Evolutionary conservation across 1,140 invertebrate species (phyloP), one percentile per base, ranked within the genome.

Genomic region (Nebria ingens): DNA sequence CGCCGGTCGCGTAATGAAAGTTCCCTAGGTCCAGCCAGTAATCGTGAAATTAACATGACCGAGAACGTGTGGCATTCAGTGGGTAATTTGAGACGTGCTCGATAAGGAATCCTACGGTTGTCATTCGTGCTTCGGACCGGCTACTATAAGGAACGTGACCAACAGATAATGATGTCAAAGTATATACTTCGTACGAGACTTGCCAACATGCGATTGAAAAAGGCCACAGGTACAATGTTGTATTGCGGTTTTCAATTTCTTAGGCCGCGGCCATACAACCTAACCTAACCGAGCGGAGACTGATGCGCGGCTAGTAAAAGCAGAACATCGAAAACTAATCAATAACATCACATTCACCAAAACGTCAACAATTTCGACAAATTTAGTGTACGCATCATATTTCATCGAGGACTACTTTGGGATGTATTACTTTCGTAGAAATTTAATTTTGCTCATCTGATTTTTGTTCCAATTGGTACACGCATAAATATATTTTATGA

Each of bases 61-160:
- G 25, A 34, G 25, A 34, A 34, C 25, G 25, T 34, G 25, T 34
- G 6, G 25, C 25, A 34, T n/a, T 34, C 25, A 9, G 25, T 34
- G 6, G 25, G 25, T 34, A 34, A 34, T 34, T 9, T 34, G 25
- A n/a, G 25, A 34, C 25, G 25, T 34, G 25, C 25, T 34, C 25
- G 25, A 34, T 34, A 34, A 34, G 25, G 25, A 34, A 34, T 34
- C 25, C 25, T 34, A 34, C 25, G 57, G 56, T 61, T 67, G 65
- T 67, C 65, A 67, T 65, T 67, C 58, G 60, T 58, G 59, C 58
- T 60, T 65, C 65, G 65, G 59, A 64, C 63, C 53, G 64, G 65
- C 65, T 67, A 67, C 65, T 65, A 67, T 67, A 63, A 61, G 61
- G 64, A 65, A 67, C 65, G 65, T 67, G 65, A 67, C 59, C 62